Evolutionary conservation across 1,140 invertebrate species (phyloP).

Genomic region (Brachionus paranguensis): DNA sequence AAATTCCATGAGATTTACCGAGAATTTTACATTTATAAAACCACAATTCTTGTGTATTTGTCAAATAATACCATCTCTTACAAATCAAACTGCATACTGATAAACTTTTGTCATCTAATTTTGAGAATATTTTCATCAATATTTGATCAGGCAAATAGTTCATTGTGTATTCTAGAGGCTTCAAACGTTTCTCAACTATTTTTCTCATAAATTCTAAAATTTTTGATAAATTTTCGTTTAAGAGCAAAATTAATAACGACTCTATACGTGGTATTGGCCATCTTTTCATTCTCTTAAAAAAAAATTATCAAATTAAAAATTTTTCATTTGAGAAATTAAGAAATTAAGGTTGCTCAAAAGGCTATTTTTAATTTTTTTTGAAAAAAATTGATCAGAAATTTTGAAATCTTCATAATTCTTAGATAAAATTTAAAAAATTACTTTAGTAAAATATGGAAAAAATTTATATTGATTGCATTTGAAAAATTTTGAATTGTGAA

Average conservation of each 20-base stretch:
- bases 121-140: conserved; percentile 20
- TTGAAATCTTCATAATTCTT: too few species aligned
- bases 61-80: conserved; percentile 34
- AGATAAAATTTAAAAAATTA: too few species aligned
- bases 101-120: conserved; percentile 8
- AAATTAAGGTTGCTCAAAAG: background rate
- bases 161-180: background rate
- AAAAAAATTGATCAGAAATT: too few species aligned
- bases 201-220: background rate
- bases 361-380: background rate
- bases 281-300: background rate
- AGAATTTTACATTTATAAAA: conserved; percentile 25
- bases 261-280: background rate
- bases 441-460: too few species aligned
- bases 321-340: background rate
- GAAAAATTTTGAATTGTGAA: too few species aligned
- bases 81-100: background rate
- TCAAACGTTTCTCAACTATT: background rate
- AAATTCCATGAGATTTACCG: background rate
- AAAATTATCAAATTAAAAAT: background rate
- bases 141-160: conserved; percentile 20
- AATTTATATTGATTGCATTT: too few species aligned
- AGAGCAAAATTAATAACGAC: background rate
- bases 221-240: background rate
- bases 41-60: conserved; percentile 5